These are phyloP conservation scores for Chelonus insularis DNA, from an alignment of 1,140 invertebrate species.

Conservation along the genomic window DNA sequence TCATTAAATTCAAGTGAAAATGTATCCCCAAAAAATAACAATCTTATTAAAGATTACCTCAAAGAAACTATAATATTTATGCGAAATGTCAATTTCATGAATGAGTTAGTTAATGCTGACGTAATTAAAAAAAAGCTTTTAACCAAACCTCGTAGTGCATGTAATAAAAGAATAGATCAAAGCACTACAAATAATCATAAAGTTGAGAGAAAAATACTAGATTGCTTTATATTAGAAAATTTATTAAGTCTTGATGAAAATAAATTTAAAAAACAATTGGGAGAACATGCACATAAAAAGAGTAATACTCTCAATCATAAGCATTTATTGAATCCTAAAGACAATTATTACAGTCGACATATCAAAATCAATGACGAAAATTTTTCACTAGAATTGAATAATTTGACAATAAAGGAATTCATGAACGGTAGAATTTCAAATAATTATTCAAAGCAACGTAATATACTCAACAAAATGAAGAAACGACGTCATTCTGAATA, in stretches of 20 bases:
- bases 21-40: too few species aligned
- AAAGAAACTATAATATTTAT: slow-evolving; percentile 44
- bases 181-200: slow-evolving; percentile 34
- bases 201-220: background rate
- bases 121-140: too few species aligned
- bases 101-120: slow-evolving; percentile 25
- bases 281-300: background rate
- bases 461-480: background rate
- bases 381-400: background rate
- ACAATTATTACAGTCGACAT: too few species aligned
- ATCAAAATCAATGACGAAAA: too few species aligned
- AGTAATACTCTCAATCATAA: too few species aligned
- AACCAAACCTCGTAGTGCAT: too few species aligned
- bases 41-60: slow-evolving; percentile 41
- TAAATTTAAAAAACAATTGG: background rate
- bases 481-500: background rate
- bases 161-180: background rate
- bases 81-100: slow-evolving; percentile 44
- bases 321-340: too few species aligned
- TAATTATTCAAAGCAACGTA: background rate
- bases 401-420: background rate
- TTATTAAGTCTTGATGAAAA: slow-evolving; percentile 11
- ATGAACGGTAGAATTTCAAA: background rate
- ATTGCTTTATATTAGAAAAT: slow-evolving; percentile 2
- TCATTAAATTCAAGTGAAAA: too few species aligned